Evolutionary conservation across 1,140 invertebrate genomes (phyloP).

Genomic region (Forficula auricularia): DNA sequence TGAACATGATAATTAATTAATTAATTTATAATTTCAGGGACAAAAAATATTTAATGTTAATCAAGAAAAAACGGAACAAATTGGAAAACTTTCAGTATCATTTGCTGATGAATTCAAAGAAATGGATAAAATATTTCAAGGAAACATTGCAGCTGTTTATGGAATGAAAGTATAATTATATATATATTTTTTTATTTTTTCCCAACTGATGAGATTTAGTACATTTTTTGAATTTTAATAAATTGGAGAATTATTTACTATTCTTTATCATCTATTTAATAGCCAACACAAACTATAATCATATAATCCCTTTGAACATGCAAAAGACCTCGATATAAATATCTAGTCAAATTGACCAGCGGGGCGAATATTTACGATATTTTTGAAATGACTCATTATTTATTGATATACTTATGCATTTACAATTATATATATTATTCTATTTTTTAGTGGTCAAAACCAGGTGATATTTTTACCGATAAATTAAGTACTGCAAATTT

Average conservation of each 20-base stretch:
- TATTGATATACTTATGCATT: no score
- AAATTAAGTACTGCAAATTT: constrained; percentile 15
- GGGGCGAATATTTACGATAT: neutral
- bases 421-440: no score
- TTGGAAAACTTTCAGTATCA: constrained; percentile 48
- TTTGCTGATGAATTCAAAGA: constrained; percentile 74
- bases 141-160: constrained; percentile 80
- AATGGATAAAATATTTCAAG: constrained; percentile 42
- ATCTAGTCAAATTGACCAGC: neutral
- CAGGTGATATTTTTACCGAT: constrained; percentile 5
- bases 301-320: constrained; percentile 4
- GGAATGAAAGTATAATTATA: constrained; percentile 51
- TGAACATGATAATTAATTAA: no score
- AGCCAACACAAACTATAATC: no score
- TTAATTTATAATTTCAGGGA: constrained; percentile 23
- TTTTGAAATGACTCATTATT: constrained; percentile 1
- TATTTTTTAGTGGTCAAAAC: no score
- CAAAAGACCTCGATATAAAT: neutral
- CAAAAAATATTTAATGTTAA: constrained; percentile 63
- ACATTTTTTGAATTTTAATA: neutral
- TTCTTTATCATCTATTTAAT: no score
- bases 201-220: neutral
- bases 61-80: constrained; percentile 42
- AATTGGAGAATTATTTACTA: no score
- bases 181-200: constrained; percentile 6